Percentiles rank a stretch among this genome's conserved stretches.
Conservation (phyloP, 2,797 vertebrate species). For the Sebastiscus tertius region DNA sequence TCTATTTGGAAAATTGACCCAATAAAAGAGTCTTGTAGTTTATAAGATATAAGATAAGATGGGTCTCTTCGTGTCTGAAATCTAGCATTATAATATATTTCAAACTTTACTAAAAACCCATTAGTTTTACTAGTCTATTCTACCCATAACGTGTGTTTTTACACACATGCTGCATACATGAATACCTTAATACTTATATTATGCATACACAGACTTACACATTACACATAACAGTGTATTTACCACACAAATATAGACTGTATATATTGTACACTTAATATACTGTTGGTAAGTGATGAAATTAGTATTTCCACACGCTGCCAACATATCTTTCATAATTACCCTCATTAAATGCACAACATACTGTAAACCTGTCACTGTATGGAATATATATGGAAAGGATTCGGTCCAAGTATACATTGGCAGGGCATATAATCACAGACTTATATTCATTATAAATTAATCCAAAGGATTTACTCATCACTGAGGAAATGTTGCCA, state of each 20-base stretch:
- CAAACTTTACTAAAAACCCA: background rate
- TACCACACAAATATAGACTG: background rate
- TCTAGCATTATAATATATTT: background rate
- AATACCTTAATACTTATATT: background rate
- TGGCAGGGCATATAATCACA: slow-evolving; percentile 45
- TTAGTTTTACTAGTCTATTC: background rate
- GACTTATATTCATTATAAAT: slow-evolving; percentile 50
- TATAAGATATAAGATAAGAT: background rate
- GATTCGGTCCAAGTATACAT: slow-evolving; percentile 54
- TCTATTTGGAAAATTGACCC: background rate
- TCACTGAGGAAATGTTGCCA: slow-evolving; percentile 67
- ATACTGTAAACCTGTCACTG: slow-evolving; percentile 64
- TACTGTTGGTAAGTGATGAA: background rate
- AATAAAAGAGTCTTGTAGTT: background rate
- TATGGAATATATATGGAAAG: slow-evolving; percentile 57
- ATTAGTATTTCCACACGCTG: slow-evolving; percentile 20
- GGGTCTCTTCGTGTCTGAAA: background rate
- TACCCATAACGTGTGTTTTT: background rate
- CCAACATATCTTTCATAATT: slow-evolving; percentile 36
- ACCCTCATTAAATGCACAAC: slow-evolving; percentile 46
- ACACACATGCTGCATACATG: background rate
- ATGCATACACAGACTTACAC: background rate
- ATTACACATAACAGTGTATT: background rate
- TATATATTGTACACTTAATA: background rate
- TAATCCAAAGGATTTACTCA: slow-evolving; percentile 64